Evolutionary conservation across 2,888 invertebrate species (phyloP).

Genomic region (Diaphora mendica): DNA sequence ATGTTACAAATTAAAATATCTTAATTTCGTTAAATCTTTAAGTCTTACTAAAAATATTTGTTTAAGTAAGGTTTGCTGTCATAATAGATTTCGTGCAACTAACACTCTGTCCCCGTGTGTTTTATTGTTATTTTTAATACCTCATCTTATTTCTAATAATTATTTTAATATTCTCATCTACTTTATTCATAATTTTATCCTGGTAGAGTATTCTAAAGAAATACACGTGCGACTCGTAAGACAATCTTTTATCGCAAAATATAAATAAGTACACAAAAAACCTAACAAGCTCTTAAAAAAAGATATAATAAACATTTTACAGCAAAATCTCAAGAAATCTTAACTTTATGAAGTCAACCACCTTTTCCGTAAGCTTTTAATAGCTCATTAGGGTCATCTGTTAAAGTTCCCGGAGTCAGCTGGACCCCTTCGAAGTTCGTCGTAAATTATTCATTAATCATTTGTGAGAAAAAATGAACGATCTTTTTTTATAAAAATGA

Average conservation of each 20-base stretch:
- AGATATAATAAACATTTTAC: neutral
- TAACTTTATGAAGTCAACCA: conserved; percentile 20
- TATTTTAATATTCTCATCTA: too few relatives aligned
- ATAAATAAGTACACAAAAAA: neutral
- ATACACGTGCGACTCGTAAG: neutral
- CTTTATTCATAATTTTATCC: too few relatives aligned
- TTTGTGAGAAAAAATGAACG: neutral
- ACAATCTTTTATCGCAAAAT: neutral
- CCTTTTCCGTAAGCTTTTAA: conserved; percentile 19
- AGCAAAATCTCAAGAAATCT: neutral
- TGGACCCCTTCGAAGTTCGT: conserved; percentile 4
- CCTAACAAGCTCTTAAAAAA: neutral
- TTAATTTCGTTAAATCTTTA: too few relatives aligned
- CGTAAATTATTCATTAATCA: conserved; percentile 22
- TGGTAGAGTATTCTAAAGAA: neutral
- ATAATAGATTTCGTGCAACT: too few relatives aligned
- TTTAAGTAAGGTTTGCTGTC: too few relatives aligned
- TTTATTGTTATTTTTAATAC: too few relatives aligned
- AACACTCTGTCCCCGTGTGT: too few relatives aligned
- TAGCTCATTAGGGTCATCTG: conserved; percentile 27
- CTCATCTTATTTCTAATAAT: too few relatives aligned
- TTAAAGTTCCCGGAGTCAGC: conserved; percentile 16
- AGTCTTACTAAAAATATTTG: too few relatives aligned
- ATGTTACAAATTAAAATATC: too few relatives aligned
- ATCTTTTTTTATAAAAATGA: neutral